A percentile compares a stretch with the other conserved stretches of the same genome.
These are phyloP conservation scores for Craseonycteris thonglongyai DNA, from an alignment of 2,113 vertebrate species.

Conservation along the genomic window DNA sequence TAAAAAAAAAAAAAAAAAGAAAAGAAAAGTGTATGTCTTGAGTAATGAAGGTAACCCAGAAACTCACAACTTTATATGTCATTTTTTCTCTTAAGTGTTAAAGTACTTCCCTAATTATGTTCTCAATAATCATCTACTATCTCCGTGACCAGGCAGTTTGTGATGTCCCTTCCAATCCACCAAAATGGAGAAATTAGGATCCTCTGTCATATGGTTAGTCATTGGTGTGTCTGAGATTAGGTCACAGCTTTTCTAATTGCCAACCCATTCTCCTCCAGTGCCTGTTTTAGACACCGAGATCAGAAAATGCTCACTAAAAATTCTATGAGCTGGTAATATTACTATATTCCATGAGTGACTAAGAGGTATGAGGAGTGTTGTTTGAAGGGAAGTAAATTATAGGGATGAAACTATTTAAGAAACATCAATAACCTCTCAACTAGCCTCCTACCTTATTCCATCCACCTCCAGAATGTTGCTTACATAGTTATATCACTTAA, in stretches of 20 bases:
- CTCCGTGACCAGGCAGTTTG: not conserved
- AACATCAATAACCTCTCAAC: not conserved
- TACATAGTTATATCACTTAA: not conserved
- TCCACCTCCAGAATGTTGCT: not conserved
- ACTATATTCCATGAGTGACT: not conserved
- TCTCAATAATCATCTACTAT: not conserved
- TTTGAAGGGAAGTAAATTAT: not conserved
- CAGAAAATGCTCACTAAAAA: not conserved
- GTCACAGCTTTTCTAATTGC: not conserved
- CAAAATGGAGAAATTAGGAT: not conserved
- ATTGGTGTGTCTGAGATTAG: not conserved
- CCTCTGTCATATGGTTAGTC: not conserved
- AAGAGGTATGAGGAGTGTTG: not conserved
- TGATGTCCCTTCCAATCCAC: not conserved
- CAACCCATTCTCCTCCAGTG: not conserved
- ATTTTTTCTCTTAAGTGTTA: not conserved
- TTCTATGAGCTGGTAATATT: not conserved
- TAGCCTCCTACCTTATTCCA: not conserved
- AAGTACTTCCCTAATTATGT: not conserved
- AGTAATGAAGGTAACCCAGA: not conserved
- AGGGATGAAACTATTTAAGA: not conserved
- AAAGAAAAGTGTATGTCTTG: too few species aligned
- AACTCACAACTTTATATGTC: not conserved
- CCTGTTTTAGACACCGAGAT: not conserved
- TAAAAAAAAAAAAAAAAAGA: too few species aligned